Base-by-base conservation (phyloP, 2,888 invertebrate genomes). In the Hyalella azteca region DNA sequence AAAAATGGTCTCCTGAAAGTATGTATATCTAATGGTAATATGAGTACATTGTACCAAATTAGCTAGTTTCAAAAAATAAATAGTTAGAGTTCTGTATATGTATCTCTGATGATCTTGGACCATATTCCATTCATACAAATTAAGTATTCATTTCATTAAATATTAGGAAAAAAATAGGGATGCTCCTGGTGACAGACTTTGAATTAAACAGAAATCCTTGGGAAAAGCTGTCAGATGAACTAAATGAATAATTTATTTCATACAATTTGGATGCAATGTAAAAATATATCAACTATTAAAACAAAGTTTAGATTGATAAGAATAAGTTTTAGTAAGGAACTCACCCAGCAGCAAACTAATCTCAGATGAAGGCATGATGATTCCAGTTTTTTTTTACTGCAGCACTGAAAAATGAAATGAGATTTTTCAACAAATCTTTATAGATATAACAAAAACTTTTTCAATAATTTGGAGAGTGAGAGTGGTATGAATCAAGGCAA, bases 301-400 rank as follows among this genome's bases (percentile, higher is more conserved):
- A 45, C 15, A 45, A 45, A 11, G 9, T 45, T 9, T 45, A 45
- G 45, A 45, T 45, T 45, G 9, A 45, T 9, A 45, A 45, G 15
- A 45, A 45, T 11, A 45, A 66, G 22, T 9, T 26, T 3, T 75
- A 11, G 13, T 3, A n/a, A 59, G 15, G 0, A 40, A 77, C 78
- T 48, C 29, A 81, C 81, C 81, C 2, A 81, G 78, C 26, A 81
- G 29, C 9, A 78, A 39, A 49, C 78, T 78, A 40, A 81, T 81
- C n/a, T 81, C 81, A 4, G 81, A 81, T 15, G 81, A 76, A 59
- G 78, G 78, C 41, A 22, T 50, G 54, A 22, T 22, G 9, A 48
- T 7, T 19, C 29, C n/a, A 15, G 48, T 22, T 0, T 19, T n/a
- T n/a, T 32, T 9, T 19, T 19, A 15, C 26, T 48, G 9, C 1